Conservation (phyloP, 2,797 vertebrate genomes). For the Coluber constrictor region DNA sequence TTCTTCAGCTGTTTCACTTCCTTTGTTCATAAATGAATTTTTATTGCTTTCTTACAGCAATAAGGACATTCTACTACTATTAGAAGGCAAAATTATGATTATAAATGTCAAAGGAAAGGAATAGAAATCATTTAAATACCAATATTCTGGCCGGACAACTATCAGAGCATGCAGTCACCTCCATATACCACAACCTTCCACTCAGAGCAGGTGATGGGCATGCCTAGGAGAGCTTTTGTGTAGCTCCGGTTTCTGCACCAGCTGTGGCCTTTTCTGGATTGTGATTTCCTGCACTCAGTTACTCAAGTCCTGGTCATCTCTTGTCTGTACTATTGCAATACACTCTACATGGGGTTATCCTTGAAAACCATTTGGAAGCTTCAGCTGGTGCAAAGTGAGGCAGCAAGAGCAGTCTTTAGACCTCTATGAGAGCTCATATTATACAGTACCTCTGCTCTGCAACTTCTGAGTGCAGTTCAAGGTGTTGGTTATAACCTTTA, state of each 20-base stretch:
- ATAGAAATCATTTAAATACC: slow-evolving; percentile 27
- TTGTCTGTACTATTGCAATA: background rate
- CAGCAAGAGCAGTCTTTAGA: background rate
- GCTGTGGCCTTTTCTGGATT: background rate
- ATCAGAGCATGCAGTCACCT: background rate
- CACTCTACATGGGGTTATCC: background rate
- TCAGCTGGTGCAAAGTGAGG: background rate
- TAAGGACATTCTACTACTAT: slow-evolving; percentile 14
- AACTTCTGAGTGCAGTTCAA: background rate
- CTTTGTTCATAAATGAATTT: slow-evolving; percentile 27
- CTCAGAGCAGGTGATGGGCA: background rate
- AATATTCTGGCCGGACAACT: slow-evolving; percentile 11
- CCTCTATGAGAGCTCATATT: background rate
- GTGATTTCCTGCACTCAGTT: background rate
- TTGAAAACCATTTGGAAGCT: background rate
- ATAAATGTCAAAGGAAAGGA: slow-evolving; percentile 25
- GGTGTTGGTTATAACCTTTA: background rate
- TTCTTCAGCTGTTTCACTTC: slow-evolving; percentile 21
- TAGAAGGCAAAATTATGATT: slow-evolving; percentile 26
- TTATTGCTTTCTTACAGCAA: slow-evolving; percentile 10
- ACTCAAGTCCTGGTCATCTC: background rate
- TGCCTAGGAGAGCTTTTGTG: background rate
- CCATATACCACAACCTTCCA: background rate
- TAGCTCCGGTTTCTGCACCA: background rate
- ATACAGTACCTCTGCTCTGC: background rate